A percentile compares a stretch with the other conserved stretches of the same genome.
Evolutionary conservation across 1,140 invertebrate genomes (phyloP).

Genomic region (Venturia canescens): DNA sequence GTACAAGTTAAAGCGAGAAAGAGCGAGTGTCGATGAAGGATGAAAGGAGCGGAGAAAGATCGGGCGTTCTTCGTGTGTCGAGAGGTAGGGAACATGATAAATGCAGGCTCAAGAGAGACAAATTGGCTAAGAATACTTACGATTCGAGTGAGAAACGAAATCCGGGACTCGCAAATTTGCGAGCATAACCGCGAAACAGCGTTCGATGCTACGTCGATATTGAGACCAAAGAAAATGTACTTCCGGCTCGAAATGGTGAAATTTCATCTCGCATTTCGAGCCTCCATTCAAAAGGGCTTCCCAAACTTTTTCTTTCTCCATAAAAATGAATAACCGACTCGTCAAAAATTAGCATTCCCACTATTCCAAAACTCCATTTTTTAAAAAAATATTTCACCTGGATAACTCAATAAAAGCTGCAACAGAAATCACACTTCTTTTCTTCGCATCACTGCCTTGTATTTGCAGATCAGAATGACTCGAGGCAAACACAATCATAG

Average conservation of each 20-base stretch:
- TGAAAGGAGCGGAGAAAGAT: constrained; percentile 34
- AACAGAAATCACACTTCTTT: not conserved
- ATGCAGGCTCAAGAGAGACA: not conserved
- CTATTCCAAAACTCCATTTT: not conserved
- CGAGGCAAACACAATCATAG: constrained; percentile 8
- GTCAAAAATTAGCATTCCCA: no score
- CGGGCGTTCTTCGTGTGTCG: constrained; percentile 15
- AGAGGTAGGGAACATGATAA: constrained; percentile 18
- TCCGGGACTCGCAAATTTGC: not conserved
- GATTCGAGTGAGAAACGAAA: constrained; percentile 33
- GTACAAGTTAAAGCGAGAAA: not conserved
- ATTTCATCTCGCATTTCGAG: constrained; percentile 26
- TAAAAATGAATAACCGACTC: no score
- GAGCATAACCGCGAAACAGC: constrained; percentile 45
- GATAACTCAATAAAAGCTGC: not conserved
- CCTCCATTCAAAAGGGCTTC: no score
- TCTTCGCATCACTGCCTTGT: not conserved
- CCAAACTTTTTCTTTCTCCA: no score
- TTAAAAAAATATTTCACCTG: not conserved
- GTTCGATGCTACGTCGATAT: not conserved
- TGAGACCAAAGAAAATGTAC: constrained; percentile 4
- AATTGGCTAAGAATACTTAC: constrained; percentile 8
- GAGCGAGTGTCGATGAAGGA: not conserved
- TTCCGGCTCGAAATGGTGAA: constrained; percentile 15
- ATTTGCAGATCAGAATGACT: not conserved